Percentiles rank a stretch among this genome's conserved stretches.
phyloP scores from a whole-genome alignment of 2,888 invertebrate species.

The Chrysolina oricalcia region DNA sequence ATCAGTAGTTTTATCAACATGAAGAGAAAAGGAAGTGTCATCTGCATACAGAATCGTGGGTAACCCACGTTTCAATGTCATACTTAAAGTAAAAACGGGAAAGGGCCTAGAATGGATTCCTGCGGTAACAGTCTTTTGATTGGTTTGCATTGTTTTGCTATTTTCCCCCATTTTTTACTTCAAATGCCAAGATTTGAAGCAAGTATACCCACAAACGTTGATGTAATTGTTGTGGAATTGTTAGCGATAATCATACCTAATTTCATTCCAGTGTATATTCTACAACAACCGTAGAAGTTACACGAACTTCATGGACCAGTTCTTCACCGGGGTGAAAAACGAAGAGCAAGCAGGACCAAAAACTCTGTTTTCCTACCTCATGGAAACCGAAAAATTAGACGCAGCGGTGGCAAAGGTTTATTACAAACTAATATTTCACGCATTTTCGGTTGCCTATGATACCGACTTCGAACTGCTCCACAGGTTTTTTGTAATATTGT shows the following conservation, averaged over 20 bases:
- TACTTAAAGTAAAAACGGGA: too few species aligned
- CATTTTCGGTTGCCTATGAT: constrained; percentile 57
- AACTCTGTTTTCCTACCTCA: constrained; percentile 57
- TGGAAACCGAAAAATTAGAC: constrained; percentile 41
- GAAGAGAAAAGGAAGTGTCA: too few species aligned
- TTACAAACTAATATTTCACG: constrained; percentile 62
- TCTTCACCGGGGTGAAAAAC: constrained; percentile 50
- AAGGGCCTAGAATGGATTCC: too few species aligned
- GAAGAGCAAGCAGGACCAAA: constrained; percentile 53
- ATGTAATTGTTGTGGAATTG: background rate
- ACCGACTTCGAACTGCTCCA: constrained; percentile 58
- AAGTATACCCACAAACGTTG: background rate
- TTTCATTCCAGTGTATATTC: constrained; percentile 62
- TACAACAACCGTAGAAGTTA: constrained; percentile 57
- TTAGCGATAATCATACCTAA: background rate
- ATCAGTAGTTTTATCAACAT: too few species aligned
- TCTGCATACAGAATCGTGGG: too few species aligned
- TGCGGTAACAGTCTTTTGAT: too few species aligned
- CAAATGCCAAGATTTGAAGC: too few species aligned
- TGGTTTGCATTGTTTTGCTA: too few species aligned
- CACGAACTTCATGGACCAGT: constrained; percentile 52
- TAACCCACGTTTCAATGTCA: too few species aligned
- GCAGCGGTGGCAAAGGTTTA: constrained; percentile 42
- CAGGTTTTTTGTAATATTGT: constrained; percentile 60
- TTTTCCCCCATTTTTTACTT: too few species aligned